Evolutionary conservation across 35 echinoderm and acorn worm genomes (phyloP).

Genomic region (Apostichopus californicus): DNA sequence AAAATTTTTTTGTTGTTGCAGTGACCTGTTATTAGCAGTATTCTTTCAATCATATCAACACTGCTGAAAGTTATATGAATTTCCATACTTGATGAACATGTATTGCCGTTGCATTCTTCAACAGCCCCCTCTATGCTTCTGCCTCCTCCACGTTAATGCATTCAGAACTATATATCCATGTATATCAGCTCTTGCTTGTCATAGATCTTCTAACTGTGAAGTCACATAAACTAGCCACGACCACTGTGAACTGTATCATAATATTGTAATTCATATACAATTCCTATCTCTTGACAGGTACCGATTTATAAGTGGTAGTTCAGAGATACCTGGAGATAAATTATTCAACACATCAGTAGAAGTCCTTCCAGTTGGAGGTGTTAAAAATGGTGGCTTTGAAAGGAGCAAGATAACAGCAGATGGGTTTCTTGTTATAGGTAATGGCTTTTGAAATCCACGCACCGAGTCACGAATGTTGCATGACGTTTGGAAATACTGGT

Average conservation of each 20-base stretch:
- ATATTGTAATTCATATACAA: too few relatives aligned
- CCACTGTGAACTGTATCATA: not conserved
- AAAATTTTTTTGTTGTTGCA: too few relatives aligned
- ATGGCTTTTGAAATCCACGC: not conserved
- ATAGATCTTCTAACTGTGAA: not conserved
- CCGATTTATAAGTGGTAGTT: constrained; percentile 90
- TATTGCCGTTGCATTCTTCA: constrained; percentile 5
- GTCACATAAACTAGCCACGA: not conserved
- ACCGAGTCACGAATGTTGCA: too few relatives aligned
- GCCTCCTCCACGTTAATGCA: not conserved
- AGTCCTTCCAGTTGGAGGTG: constrained; percentile 80
- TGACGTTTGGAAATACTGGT: too few relatives aligned
- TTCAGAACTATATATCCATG: not conserved
- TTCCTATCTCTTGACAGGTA: constrained; percentile 58
- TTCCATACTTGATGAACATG: constrained; percentile 16
- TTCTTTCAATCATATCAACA: not conserved
- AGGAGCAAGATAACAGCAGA: constrained; percentile 74
- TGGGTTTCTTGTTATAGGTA: constrained; percentile 57
- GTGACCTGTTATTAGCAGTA: not conserved
- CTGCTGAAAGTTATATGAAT: constrained; percentile 19
- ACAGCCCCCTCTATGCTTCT: constrained; percentile 13
- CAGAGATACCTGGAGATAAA: constrained; percentile 95
- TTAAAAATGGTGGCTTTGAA: not conserved
- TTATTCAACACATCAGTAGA: constrained; percentile 90
- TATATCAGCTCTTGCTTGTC: not conserved